Base-by-base conservation (phyloP, 2,113 vertebrate genomes). In the Butorides virescens region DNA sequence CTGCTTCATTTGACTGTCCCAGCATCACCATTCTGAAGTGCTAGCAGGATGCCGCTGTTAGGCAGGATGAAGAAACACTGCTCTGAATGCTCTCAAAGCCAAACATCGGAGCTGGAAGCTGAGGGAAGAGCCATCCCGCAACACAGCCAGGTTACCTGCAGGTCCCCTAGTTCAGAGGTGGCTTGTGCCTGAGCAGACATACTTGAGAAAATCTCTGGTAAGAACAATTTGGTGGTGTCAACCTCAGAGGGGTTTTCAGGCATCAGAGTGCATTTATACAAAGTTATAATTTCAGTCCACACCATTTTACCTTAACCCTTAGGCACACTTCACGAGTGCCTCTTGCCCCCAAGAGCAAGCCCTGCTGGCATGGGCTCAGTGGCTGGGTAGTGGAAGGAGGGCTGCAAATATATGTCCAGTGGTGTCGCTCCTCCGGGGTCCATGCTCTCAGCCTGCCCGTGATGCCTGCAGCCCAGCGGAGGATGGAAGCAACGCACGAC, bases 331-430 rank as follows among this genome's bases (percentile, higher is more conserved):
- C 6, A 3, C 46, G 27, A 86, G 30, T 1, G 5, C 7, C 29
- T 71, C 25, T 52, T 22, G 21, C 10, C 42, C 29, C 27, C 0
- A 0, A 44, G 42, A 63, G 66, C 1, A 1, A 88, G 56, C 47
- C 39, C 65, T 71, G 53, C 39, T 70, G 72, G 30, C 0, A 0
- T 19, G 71, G 26, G 34, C 61, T 89, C 55, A 21, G 37, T 49
- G 32, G 8, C 36, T 52, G 30, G 21, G 59, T 20, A 29, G 70
- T 2, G 3, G 65, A 66, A 26, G 5, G 22, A 71, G 12, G 29
- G 55, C 47, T 78, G 32, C 6, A 8, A 88, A 58, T 27, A 34
- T 1, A 0, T 46, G 36, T 13, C 80, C 39, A 2, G 1, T 5
- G 21, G n/a, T 79, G 34, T 30, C 6, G 2, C 11, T 83, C 5